A percentile compares a stretch with the other conserved stretches of the same genome.
These are phyloP conservation scores for Kryphioiulus occultus DNA, from an alignment of 2,888 invertebrate genomes.

Conservation along the genomic window DNA sequence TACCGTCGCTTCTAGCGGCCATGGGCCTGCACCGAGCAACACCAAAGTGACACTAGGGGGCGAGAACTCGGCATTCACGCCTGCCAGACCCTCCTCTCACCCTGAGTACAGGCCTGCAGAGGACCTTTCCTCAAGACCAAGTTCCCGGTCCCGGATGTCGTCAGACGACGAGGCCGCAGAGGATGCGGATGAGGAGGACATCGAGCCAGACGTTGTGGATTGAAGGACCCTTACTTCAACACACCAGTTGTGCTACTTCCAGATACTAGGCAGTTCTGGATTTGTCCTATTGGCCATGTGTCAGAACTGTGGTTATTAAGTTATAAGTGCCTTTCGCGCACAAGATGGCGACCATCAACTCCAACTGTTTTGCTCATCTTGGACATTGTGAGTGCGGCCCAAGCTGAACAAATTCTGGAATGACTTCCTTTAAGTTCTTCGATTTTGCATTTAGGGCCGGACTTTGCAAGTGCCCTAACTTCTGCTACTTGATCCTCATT, in stretches of 20 bases:
- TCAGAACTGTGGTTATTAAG: not conserved
- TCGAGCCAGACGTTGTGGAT: conserved; percentile 50
- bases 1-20: conserved; percentile 60
- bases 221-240: conserved; percentile 26
- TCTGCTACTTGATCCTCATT: not conserved
- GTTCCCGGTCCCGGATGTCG: not conserved
- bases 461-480: not conserved
- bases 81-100: conserved; percentile 50
- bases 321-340: not conserved
- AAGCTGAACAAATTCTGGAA: not conserved
- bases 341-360: not conserved
- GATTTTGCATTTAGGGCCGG: not conserved
- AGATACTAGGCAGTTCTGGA: not conserved
- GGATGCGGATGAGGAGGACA: conserved; percentile 41
- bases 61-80: conserved; percentile 84
- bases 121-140: conserved; percentile 42
- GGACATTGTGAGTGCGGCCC: not conserved
- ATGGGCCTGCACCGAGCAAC: conserved; percentile 60
- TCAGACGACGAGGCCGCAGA: conserved; percentile 46
- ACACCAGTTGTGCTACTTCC: not conserved
- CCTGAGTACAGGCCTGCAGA: not conserved
- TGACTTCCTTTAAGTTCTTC: not conserved
- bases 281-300: not conserved
- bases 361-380: not conserved
- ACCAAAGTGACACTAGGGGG: conserved; percentile 74